Evolutionary conservation across 2,113 vertebrate species (phyloP).

Genomic region (human (Homo sapiens)): GRCh38 chr6:98034001-98034500

Average conservation of each 20-base stretch:
- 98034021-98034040: neutral
- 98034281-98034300: conserved; percentile 65
- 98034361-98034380: conserved; percentile 65
- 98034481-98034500: conserved; percentile 30
- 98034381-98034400: conserved; percentile 66
- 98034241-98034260: conserved; percentile 41
- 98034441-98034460: conserved; percentile 11
- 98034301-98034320: conserved; percentile 58
- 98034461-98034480: conserved; percentile 41
- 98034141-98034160: conserved; percentile 40
- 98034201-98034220: conserved; percentile 55
- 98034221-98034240: conserved; percentile 36
- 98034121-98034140: conserved; percentile 14
- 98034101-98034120: conserved; percentile 32
- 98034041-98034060: neutral
- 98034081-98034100: conserved; percentile 16
- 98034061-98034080: conserved; percentile 37
- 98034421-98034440: conserved; percentile 36
- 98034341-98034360: conserved; percentile 62
- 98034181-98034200: conserved; percentile 33
- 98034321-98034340: conserved; percentile 67
- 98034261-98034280: conserved; percentile 54
- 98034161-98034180: conserved; percentile 57
- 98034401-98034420: conserved; percentile 43
- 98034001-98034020: conserved; percentile 6